These are phyloP conservation scores for Ephialtes manifestator DNA, from an alignment of 2,888 invertebrate genomes.

Conservation along the genomic window DNA sequence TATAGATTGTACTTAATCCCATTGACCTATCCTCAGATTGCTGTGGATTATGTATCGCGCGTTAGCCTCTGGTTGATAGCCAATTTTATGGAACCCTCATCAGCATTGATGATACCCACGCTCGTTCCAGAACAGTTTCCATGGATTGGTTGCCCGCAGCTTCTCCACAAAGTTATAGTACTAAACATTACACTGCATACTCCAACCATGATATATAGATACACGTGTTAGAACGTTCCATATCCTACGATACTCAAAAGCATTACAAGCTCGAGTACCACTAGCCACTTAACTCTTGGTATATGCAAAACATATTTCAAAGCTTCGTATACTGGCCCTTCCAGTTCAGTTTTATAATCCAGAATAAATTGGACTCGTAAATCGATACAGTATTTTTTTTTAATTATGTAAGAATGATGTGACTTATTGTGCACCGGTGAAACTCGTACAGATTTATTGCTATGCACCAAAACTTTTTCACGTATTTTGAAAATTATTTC, in stretches of 20 bases:
- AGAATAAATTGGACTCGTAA: conserved; percentile 17
- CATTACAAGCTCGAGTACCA: conserved; percentile 16
- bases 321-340: background rate
- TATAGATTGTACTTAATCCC: background rate
- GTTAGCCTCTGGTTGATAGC: conserved; percentile 5
- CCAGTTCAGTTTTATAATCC: background rate
- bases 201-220: background rate
- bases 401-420: too few species aligned
- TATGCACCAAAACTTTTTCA: too few species aligned
- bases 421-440: too few species aligned
- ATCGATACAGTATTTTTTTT: background rate
- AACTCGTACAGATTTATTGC: too few species aligned
- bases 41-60: conserved; percentile 5
- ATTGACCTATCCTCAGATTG: conserved; percentile 14
- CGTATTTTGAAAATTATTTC: background rate
- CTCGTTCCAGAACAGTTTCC: background rate
- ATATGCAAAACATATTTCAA: background rate
- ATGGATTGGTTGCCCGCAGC: background rate
- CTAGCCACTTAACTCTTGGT: background rate
- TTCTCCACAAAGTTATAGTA: background rate
- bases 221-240: background rate
- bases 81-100: conserved; percentile 18
- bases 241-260: background rate
- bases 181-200: background rate
- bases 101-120: background rate